Evolutionary conservation across 2,888 invertebrate species (phyloP), one percentile per base, ranked within the genome.

Genomic region (Crocallis elinguaria): DNA sequence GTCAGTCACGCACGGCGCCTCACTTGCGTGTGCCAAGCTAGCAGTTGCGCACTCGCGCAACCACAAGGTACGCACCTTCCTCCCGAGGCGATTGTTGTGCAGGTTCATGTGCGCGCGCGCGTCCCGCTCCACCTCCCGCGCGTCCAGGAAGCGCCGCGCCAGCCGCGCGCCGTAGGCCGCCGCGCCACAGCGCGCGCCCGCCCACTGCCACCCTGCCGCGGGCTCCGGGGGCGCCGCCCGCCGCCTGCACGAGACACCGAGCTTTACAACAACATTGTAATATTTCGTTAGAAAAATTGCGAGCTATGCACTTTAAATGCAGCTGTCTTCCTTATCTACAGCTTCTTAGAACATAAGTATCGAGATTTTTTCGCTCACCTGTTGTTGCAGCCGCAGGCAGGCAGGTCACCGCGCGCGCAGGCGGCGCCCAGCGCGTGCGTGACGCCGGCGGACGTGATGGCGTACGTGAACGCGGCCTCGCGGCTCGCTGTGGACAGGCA

Each of bases 61-160:
- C 1, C 17, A 8, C 12, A 11, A 1, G 19, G 9, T 75, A 79
- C 68, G 69, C 84, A 98, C 98, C 96, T 97, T 98, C 86, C 99
- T 92, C 41, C 99, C 99, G 42, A 97, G 98, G 75, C 97, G 94
- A 92, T 98, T 99, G 86, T 99, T 99, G 92, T 99, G 99, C 55
- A 98, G 93, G 89, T 98, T 99, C 98, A 98, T 98, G 71, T 97
- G 93, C 53, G 97, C 96, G 48, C 98, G 92, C n/a, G 95, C 96
- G 77, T 98, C 98, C 0, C 95, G 94, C 77, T 96, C 97, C 60
- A 97, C 93, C 86, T 98, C 98, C 29, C 98, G 92, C 41, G 97
- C 96, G 86, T 98, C 98, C 69, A 98, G 93, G 91, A 98, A 99
- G 75, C 96, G 94, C 60, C 98, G 91, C 49, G 98, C 96, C 82